A percentile compares a stretch with the other conserved stretches of the same genome.
Conservation (phyloP, 1,140 invertebrate species). For the Listronotus oregonensis region DNA sequence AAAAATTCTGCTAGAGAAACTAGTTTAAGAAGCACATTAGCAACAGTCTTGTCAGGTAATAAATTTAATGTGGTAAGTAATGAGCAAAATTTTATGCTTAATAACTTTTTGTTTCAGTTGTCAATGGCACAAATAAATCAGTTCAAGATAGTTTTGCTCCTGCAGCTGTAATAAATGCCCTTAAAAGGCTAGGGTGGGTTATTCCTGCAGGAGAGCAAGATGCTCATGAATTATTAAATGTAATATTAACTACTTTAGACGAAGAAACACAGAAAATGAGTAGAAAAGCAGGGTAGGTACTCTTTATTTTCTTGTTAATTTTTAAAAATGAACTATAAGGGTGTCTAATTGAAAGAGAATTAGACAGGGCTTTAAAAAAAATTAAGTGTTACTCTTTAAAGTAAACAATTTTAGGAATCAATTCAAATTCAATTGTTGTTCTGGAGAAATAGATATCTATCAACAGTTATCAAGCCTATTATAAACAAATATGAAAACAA, state of each 20-base stretch:
- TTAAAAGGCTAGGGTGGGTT: constrained; percentile 79
- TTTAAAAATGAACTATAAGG: background rate
- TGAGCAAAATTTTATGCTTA: background rate
- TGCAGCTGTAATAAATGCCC: constrained; percentile 74
- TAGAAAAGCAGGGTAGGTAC: constrained; percentile 60
- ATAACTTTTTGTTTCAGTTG: constrained; percentile 60
- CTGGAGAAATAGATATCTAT: too few species aligned
- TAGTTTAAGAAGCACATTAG: constrained; percentile 49
- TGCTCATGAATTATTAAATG: constrained; percentile 89
- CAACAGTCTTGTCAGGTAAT: constrained; percentile 53
- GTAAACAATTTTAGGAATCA: too few species aligned
- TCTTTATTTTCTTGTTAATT: constrained; percentile 31
- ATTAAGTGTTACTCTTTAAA: too few species aligned
- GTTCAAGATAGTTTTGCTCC: constrained; percentile 65
- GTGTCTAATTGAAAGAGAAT: too few species aligned
- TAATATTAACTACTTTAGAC: constrained; percentile 83
- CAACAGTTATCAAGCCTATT: too few species aligned
- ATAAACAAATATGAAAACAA: too few species aligned
- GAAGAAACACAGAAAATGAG: constrained; percentile 71
- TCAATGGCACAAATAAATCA: constrained; percentile 77
- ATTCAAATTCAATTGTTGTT: too few species aligned
- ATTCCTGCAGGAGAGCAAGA: constrained; percentile 90
- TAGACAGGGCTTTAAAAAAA: too few species aligned
- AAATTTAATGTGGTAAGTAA: constrained; percentile 3
- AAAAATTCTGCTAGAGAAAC: constrained; percentile 58